Base-by-base conservation (phyloP, 2,888 invertebrate species). In the Thera obeliscata region DNA sequence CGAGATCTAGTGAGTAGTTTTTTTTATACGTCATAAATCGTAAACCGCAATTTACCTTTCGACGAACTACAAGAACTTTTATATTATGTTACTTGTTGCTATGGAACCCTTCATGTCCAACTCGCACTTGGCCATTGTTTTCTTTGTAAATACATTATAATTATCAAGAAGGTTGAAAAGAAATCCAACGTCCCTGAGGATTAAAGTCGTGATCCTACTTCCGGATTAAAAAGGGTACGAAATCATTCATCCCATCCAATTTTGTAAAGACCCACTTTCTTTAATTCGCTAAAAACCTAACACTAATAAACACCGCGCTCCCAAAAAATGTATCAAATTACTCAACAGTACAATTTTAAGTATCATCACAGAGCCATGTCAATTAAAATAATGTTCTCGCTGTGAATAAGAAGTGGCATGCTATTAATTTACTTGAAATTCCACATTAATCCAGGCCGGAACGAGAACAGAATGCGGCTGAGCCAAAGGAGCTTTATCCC, bases 361-460 rank as follows among this genome's bases (percentile, higher is more conserved):
- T 73, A 74, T 79, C 78, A 80, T 77, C 73, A 67, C 75, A 75
- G 67, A 74, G 74, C 76, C 64, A 66, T 78, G 78, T 78, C 79
- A 84, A 86, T 86, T 84, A 83, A 81, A 80, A 79, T 78, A 80
- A 79, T 79, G 76, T 70, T 76, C 78, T 74, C 71, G 66, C 75
- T 67, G 75, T 79, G 76, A 77, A 78, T 78, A 80, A 79, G 79
- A 78, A 81, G 78, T 77, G 74, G 74, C 76, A 76, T 72, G 77
- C 82, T 79, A 81, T 85, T 84, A 82, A 86, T 86, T 83, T 81
- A 80, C 79, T 80, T 78, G 81, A 79, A 84, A 87, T 85, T 84
- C 84, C 82, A 81, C 78, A 80, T 83, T 85, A 84, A 85, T 86
- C 82, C 79, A 64, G 76, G 72, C 69, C 35, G 54, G 56, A 69